phyloP scores from a whole-genome alignment of 2,113 vertebrate genomes.

The Ramphastos sulfuratus region DNA sequence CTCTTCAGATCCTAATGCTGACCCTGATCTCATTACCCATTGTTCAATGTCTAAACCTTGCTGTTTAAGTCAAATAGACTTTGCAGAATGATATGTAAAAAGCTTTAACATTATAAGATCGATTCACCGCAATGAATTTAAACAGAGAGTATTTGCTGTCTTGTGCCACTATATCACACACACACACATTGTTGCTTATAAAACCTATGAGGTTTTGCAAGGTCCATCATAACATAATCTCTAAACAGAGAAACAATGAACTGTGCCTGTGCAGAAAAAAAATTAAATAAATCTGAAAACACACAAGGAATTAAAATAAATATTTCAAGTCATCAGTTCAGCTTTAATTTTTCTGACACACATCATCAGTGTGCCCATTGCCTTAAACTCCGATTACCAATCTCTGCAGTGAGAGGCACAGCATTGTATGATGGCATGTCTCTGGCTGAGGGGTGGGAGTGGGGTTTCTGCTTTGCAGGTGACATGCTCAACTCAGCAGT shows the following conservation, averaged over 20 bases:
- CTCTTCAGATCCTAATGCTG: constrained; percentile 58
- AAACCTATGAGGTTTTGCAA: constrained; percentile 12
- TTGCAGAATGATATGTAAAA: constrained; percentile 61
- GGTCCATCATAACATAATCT: constrained; percentile 5
- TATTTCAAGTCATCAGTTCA: neutral
- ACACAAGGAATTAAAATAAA: neutral
- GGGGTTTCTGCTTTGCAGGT: neutral
- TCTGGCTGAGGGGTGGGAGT: neutral
- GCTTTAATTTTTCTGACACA: neutral
- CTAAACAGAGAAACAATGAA: constrained; percentile 45
- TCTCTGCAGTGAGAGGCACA: neutral
- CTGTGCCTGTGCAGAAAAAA: neutral
- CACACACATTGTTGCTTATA: constrained; percentile 21
- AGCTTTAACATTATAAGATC: constrained; percentile 67
- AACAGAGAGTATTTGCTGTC: constrained; percentile 23
- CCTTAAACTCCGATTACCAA: neutral
- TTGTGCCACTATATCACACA: constrained; percentile 40
- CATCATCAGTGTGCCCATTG: neutral
- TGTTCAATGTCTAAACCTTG: constrained; percentile 36
- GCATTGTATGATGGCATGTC: rapidly evolving
- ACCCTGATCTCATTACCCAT: constrained; percentile 62
- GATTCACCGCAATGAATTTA: constrained; percentile 66
- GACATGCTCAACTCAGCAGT: rapidly evolving
- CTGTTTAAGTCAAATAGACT: constrained; percentile 37
- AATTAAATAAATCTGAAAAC: neutral